phyloP scores from a whole-genome alignment of 30 jellyfish, hydroid and myxozoan genomes.

The Catostylus mosaicus region DNA sequence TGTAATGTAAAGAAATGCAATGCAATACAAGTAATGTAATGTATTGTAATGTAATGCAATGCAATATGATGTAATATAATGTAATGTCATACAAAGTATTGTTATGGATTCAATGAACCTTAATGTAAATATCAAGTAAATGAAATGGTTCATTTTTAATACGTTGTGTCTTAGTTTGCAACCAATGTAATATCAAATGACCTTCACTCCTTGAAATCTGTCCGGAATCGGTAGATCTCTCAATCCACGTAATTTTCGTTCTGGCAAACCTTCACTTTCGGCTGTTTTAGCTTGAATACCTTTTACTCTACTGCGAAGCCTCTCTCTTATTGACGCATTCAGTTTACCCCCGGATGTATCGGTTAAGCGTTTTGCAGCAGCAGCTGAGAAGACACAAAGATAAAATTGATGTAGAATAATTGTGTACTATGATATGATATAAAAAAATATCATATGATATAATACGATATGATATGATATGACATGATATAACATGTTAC shows the following conservation, averaged over 20 bases:
- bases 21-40: background rate
- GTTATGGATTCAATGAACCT: background rate
- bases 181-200: constrained; percentile 6
- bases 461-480: no score
- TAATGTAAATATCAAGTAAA: background rate
- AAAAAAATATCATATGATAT: no score
- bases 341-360: constrained; percentile 61
- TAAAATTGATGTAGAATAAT: no score
- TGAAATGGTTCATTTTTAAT: no score
- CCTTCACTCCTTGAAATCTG: constrained; percentile 79
- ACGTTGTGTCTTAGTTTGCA: no score
- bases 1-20: background rate
- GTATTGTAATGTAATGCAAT: background rate
- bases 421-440: no score
- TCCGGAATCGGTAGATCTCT: constrained; percentile 86
- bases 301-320: constrained; percentile 84
- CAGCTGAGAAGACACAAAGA: no score
- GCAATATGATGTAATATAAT: no score
- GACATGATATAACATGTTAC: no score
- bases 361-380: constrained; percentile 43
- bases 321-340: constrained; percentile 85
- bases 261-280: constrained; percentile 46
- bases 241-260: constrained; percentile 81
- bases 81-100: no score
- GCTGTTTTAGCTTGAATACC: constrained; percentile 66